Conservation (phyloP, 2,797 vertebrate genomes). For the Parauchenoglanis punctatus region DNA sequence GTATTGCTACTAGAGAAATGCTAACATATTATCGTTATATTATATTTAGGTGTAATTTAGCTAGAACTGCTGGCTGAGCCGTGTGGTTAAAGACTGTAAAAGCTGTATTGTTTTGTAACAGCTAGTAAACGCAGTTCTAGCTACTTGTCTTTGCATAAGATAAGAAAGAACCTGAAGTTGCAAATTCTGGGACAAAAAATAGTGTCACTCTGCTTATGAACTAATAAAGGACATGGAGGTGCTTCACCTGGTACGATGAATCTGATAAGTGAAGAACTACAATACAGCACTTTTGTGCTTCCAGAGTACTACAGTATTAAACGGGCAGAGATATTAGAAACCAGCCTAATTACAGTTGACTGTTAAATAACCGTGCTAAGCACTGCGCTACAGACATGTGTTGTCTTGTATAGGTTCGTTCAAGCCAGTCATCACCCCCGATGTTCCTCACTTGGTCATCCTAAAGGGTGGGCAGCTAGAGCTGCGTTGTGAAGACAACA, state of each 20-base stretch:
- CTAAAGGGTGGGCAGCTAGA: constrained; percentile 76
- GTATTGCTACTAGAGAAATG: not conserved
- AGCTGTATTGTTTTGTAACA: not conserved
- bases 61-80: not conserved
- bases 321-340: too few species aligned
- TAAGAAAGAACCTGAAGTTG: not conserved
- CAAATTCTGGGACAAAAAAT: not conserved
- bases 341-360: not conserved
- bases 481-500: constrained; percentile 77
- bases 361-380: not conserved
- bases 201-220: not conserved
- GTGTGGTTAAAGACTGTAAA: not conserved
- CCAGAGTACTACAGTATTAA: not conserved
- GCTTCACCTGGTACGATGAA: not conserved
- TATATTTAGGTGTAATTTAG: not conserved
- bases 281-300: not conserved
- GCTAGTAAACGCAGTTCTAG: not conserved
- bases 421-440: constrained; percentile 75
- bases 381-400: not conserved
- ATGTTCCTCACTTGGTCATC: constrained; percentile 75
- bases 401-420: constrained; percentile 67
- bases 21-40: not conserved
- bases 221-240: not conserved
- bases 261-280: not conserved
- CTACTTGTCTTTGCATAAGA: not conserved